Conservation (phyloP, 2,888 invertebrate genomes). For the Camponotus fellah region DNA sequence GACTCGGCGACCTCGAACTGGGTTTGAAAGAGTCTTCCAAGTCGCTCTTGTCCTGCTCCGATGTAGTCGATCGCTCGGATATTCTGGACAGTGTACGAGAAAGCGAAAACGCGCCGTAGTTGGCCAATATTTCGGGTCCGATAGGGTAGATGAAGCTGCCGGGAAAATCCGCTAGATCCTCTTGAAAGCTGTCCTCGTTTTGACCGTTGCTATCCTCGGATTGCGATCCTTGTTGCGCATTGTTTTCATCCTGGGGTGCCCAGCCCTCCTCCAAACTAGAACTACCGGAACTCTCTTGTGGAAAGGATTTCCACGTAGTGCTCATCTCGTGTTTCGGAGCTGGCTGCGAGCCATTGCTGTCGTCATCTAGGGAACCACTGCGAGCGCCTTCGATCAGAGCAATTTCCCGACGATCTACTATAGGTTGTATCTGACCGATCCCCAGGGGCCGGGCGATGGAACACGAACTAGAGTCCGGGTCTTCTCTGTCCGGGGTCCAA, state of each 20-base stretch:
- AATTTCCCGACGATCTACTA: constrained; percentile 83
- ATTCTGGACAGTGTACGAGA: constrained; percentile 94
- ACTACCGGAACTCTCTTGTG: constrained; percentile 94
- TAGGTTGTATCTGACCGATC: constrained; percentile 88
- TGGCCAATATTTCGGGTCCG: constrained; percentile 90
- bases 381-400: constrained; percentile 79
- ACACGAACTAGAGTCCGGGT: constrained; percentile 88
- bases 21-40: constrained; percentile 95
- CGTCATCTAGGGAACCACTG: constrained; percentile 81
- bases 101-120: constrained; percentile 91
- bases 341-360: constrained; percentile 77
- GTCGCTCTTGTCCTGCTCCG: constrained; percentile 93
- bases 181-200: constrained; percentile 88
- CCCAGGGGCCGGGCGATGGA: constrained; percentile 93
- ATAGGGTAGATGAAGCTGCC: constrained; percentile 92
- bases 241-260: constrained; percentile 90
- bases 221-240: constrained; percentile 80
- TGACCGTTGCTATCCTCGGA: constrained; percentile 83
- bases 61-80: constrained; percentile 95
- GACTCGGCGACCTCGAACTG: constrained; percentile 93
- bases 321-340: constrained; percentile 89
- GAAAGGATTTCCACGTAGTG: constrained; percentile 94
- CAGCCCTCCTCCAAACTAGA: constrained; percentile 95
- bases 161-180: constrained; percentile 92
- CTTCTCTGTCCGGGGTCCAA: constrained; percentile 89